These are phyloP conservation scores for Conops quadrifasciatus DNA, from an alignment of 2,888 invertebrate species.

Conservation along the genomic window DNA sequence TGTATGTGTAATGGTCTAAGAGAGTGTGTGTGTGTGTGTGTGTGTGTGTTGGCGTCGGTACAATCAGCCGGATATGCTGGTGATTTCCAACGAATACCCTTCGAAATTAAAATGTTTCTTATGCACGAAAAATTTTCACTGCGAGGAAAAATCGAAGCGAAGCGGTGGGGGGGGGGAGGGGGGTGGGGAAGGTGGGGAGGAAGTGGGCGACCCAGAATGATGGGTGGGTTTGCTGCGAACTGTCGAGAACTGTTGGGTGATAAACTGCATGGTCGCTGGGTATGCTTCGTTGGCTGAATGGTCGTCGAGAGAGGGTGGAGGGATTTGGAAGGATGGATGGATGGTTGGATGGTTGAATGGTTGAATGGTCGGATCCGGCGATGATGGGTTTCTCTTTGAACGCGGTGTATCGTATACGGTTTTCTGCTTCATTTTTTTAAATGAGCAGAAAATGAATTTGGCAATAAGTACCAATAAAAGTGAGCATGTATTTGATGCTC, in stretches of 20 bases:
- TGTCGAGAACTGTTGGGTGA: neutral
- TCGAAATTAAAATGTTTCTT: constrained; percentile 60
- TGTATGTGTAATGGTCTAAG: neutral
- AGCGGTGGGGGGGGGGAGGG: neutral
- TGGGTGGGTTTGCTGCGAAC: too few species aligned
- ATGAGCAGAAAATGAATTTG: constrained; percentile 8
- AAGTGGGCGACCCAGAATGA: too few species aligned
- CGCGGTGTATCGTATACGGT: neutral
- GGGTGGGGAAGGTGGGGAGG: too few species aligned
- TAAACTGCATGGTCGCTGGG: constrained; percentile 3
- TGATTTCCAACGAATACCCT: constrained; percentile 54
- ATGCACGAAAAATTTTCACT: constrained; percentile 54
- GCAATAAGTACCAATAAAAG: constrained; percentile 20
- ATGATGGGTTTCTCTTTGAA: neutral
- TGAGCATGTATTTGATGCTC: constrained; percentile 28
- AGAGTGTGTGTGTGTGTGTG: neutral
- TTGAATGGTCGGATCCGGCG: neutral
- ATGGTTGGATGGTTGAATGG: neutral
- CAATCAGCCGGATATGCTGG: constrained; percentile 30
- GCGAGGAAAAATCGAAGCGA: neutral
- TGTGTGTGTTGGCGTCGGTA: neutral
- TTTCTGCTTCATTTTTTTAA: constrained; percentile 10
- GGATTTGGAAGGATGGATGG: neutral
- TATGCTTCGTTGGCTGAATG: neutral
- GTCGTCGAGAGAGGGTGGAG: too few species aligned